Base-by-base conservation (phyloP, 2,888 invertebrate species). In the Dryobotodes eremita region DNA sequence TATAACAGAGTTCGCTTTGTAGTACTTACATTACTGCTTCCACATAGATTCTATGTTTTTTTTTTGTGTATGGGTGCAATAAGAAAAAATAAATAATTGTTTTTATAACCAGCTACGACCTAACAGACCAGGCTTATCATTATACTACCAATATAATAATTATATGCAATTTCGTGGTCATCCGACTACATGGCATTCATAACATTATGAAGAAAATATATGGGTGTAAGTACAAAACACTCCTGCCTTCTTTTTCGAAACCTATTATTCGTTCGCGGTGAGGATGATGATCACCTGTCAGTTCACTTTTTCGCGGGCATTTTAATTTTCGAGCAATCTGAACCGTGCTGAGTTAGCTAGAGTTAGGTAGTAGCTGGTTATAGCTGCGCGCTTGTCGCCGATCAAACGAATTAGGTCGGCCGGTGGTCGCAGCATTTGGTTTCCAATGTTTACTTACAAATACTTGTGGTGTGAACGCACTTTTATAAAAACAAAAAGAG, bases 1-100 rank as follows among this genome's bases (percentile, higher is more conserved):
- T 77, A 61, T 74, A 69, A 73, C 57, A 62, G 65, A 73, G 50
- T 68, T 74, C 10, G n/a, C 42, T 77, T 15, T 36, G 48, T 53
- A 68, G 48, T 26, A 62, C 17, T 15, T n/a, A 59, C 13, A 26
- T 50, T 36, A 15, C 36, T 55, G 65, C 15, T 55, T 65, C 36
- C 13, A 71, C 13, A 42, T 31, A 50, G 6, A 15, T 26, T 53
- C 1, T 23, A 50, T 53, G 4, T 46, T 26, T 66, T 8, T n/a
- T 59, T 83, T n/a, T 65, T 57, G 42, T 55, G 10, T 46, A 57
- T 1, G 31, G 46, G n/a, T 75, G 46, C 50, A 46, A 59, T 72
- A 36, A 23, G 13, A 26, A 53, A n/a, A 53, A 26, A 66, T n/a
- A 36, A 36, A 48, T 31, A 26, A 48, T 26, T 69, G 10, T 0